Base-by-base conservation (phyloP, 2,888 invertebrate genomes). In the Drosophila planitibia region DNA sequence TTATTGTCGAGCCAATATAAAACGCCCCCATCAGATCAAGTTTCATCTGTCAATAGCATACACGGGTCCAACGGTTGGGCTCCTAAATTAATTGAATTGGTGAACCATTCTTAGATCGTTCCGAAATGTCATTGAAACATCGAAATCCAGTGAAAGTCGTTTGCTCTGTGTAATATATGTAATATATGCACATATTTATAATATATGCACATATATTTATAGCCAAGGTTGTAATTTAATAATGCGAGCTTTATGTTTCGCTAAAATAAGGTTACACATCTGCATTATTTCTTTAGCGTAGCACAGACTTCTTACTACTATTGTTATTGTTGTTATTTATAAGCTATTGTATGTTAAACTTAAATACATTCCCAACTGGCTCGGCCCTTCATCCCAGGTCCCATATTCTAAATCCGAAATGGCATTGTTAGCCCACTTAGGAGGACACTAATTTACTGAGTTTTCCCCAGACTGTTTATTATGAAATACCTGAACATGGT, bases 401-500 rank as follows among this genome's bases (percentile, higher is more conserved):
- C 9, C 9, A 14, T 16, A 0, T 37, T 10, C 10, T 30, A 30
- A 52, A 19, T 49, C 9, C 19, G 19, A 28, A 19, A 28, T 4
- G 30, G 16, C 51, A 28, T 28, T 51, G 28, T 53, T 30, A 22
- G 5, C 6, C n/a, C 14, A 53, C 32, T 22, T n/a, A 2, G 22
- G 9, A 22, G 16, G 9, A 53, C 37, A n/a, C 30, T 5, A 30
- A 41, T 41, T 57, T 32, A 41, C n/a, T 28, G 39, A 58, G 16
- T 22, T 32, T 22, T 32, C 5, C 28, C 25, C 39, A 30, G 32
- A 19, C 7, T 7, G 14, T 54, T 64, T 19, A 30, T 25, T 64
- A 49, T 19, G 25, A 32, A 68, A 68, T 68, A 55, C 54, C 47
- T 49, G 67, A 54, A 25, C n/a, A 49, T 54, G 32, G 33, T 44